Evolutionary conservation across 2,888 invertebrate genomes (phyloP).

Genomic region (Pollenia amentaria): DNA sequence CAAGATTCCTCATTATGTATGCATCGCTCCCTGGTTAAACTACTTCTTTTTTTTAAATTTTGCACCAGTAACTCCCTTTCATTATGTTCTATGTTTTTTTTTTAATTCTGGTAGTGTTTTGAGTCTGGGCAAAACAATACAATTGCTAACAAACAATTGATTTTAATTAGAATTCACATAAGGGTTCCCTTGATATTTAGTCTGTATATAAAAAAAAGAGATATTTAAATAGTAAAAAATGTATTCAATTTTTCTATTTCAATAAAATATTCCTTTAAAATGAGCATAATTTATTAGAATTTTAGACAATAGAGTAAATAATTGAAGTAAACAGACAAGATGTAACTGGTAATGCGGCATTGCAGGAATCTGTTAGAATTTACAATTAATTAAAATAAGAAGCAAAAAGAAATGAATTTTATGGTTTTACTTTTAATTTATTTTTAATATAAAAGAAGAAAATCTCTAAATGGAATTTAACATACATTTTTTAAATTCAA

Average conservation of each 20-base stretch:
- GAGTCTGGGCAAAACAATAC: constrained; percentile 63
- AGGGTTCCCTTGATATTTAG: constrained; percentile 70
- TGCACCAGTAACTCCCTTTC: not conserved
- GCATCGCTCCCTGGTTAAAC: constrained; percentile 10
- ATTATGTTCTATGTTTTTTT: constrained; percentile 32
- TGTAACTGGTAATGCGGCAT: not conserved
- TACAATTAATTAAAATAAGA: not conserved
- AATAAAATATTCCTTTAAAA: constrained; percentile 49
- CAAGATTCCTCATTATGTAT: constrained; percentile 20
- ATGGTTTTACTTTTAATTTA: no score
- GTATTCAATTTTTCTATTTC: constrained; percentile 9
- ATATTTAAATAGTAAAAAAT: constrained; percentile 54
- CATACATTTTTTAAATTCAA: no score
- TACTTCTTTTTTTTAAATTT: constrained; percentile 20
- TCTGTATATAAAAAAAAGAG: constrained; percentile 7
- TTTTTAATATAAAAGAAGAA: no score
- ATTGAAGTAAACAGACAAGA: constrained; percentile 23
- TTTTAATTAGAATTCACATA: constrained; percentile 73
- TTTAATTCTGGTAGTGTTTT: constrained; percentile 7
- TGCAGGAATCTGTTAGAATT: not conserved
- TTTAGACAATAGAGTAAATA: constrained; percentile 37
- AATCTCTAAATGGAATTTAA: no score
- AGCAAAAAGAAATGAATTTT: no score
- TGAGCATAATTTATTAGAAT: constrained; percentile 53
- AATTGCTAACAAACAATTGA: constrained; percentile 72